These are phyloP conservation scores for Acinonyx jubatus DNA, from an alignment of 2,113 vertebrate species.

Conservation along the genomic window DNA sequence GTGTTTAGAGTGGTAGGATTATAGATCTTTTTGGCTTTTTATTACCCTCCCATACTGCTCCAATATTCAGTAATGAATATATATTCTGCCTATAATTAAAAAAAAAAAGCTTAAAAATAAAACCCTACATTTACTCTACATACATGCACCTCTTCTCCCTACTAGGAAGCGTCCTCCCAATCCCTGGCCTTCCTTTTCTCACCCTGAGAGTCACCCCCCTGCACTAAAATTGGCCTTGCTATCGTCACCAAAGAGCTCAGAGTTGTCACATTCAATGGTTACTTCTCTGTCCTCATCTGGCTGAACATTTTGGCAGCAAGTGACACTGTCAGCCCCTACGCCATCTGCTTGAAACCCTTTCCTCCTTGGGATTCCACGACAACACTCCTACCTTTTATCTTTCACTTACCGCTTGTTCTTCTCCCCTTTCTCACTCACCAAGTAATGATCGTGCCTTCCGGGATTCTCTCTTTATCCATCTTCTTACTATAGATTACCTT, in stretches of 20 bases:
- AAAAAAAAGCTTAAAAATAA: neutral
- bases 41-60: neutral
- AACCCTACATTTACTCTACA: neutral
- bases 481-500: neutral
- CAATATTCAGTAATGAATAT: neutral
- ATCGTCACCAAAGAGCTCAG: neutral
- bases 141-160: neutral
- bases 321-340: neutral
- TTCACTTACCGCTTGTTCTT: neutral
- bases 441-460: neutral
- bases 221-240: neutral
- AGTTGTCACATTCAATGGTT: neutral
- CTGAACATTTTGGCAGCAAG: neutral
- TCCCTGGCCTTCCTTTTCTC: neutral
- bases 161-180: neutral
- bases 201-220: neutral
- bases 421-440: neutral
- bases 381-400: neutral
- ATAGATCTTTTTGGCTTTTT: neutral
- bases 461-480: neutral
- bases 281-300: neutral
- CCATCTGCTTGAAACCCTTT: neutral
- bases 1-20: neutral
- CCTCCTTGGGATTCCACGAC: neutral
- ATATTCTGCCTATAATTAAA: neutral